Conservation (phyloP, 2,797 vertebrate species). For the Tragopan temminckii region DNA sequence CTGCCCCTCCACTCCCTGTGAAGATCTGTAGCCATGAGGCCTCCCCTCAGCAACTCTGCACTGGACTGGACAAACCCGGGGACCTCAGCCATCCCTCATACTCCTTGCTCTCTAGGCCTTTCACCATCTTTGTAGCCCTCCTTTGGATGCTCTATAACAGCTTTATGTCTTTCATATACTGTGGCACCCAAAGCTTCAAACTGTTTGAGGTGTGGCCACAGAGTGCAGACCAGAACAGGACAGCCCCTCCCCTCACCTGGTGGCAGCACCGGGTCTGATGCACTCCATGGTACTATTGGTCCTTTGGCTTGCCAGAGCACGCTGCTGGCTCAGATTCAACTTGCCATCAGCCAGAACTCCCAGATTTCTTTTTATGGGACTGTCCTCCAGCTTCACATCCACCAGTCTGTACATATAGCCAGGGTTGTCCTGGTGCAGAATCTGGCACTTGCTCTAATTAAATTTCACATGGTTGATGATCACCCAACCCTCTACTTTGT, state of each 20-base stretch:
- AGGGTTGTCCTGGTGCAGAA: background rate
- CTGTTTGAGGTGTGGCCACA: background rate
- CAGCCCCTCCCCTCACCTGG: background rate
- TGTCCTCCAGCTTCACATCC: background rate
- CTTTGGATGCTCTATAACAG: background rate
- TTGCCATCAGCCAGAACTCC: background rate
- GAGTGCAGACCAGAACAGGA: background rate
- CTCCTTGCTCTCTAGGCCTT: background rate
- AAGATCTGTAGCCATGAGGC: background rate
- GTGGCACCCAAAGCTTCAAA: background rate
- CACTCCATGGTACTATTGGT: background rate
- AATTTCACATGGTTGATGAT: background rate
- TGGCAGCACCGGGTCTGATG: background rate
- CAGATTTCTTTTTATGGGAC: background rate
- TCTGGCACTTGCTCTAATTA: background rate
- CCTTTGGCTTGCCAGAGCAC: background rate
- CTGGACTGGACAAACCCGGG: background rate
- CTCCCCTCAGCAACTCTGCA: background rate
- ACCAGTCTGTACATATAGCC: background rate
- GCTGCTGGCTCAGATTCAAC: background rate
- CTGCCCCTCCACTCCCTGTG: background rate
- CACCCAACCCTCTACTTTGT: background rate
- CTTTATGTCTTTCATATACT: background rate
- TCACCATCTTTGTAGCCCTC: background rate
- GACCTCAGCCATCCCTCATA: background rate